Evolutionary conservation across 2,113 vertebrate species (phyloP).

Genomic region (Tupaia tana): DNA sequence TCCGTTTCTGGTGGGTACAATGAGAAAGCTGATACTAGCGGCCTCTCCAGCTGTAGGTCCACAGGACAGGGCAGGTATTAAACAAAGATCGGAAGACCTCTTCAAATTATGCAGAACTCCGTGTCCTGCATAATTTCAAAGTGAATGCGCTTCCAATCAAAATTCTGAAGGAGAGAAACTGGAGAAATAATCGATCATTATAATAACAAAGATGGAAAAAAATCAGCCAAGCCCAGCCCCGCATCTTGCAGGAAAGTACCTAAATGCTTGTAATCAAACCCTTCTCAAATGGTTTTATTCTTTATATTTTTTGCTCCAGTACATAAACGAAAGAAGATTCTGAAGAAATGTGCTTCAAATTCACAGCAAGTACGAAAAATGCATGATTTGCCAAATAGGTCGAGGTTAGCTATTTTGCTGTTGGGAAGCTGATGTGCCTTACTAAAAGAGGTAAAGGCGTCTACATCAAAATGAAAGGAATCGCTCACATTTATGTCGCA

Average conservation of each 20-base stretch:
- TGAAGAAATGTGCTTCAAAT: constrained; percentile 50
- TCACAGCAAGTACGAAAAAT: constrained; percentile 56
- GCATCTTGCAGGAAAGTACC: background rate
- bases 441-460: background rate
- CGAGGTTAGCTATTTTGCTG: constrained; percentile 28
- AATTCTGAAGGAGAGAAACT: constrained; percentile 27
- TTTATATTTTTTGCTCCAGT: background rate
- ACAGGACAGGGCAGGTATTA: background rate
- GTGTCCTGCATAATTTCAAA: background rate
- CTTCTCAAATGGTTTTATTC: background rate
- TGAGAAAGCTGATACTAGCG: background rate
- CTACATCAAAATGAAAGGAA: background rate
- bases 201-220: background rate
- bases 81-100: background rate
- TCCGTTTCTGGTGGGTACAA: background rate
- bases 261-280: background rate
- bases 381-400: constrained; percentile 50
- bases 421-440: background rate
- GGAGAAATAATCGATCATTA: constrained; percentile 18
- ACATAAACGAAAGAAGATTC: constrained; percentile 35
- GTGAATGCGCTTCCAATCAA: background rate
- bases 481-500: background rate
- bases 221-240: background rate
- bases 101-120: background rate
- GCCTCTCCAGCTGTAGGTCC: too few relatives aligned